phyloP scores from a whole-genome alignment of 2,113 vertebrate species.

The Ivindomyrus marchei region DNA sequence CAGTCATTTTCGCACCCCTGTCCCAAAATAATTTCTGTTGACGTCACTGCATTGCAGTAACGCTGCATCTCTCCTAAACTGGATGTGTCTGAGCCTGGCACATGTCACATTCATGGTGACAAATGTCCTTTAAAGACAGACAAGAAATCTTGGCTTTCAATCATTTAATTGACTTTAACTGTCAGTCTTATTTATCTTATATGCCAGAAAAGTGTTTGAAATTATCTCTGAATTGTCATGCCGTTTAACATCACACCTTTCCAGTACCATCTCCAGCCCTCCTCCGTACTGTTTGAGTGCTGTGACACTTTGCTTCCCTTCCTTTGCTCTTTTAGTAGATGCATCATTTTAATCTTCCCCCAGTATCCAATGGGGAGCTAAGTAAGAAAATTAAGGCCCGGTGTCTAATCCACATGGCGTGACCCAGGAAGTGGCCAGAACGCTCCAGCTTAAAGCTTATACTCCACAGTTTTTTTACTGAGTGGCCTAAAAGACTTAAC shows the following conservation, averaged over 20 bases:
- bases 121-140: neutral
- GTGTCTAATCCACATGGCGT: neutral
- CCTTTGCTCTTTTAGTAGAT: neutral
- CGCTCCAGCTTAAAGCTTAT: slow-evolving; percentile 18
- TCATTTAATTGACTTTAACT: neutral
- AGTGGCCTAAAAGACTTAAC: slow-evolving; percentile 5
- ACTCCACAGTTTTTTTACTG: slow-evolving; percentile 15
- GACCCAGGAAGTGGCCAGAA: neutral
- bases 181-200: neutral
- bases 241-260: neutral
- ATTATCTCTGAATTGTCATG: neutral
- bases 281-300: neutral
- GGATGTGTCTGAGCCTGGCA: neutral
- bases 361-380: neutral
- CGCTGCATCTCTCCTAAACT: neutral
- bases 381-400: neutral
- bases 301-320: neutral
- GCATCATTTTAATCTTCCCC: neutral
- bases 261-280: neutral
- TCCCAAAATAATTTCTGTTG: neutral
- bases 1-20: neutral
- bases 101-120: neutral
- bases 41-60: neutral
- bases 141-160: neutral
- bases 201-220: neutral